A percentile compares a stretch with the other conserved stretches of the same genome.
Evolutionary conservation across 2,113 vertebrate genomes (phyloP).

Genomic region (Candoia aspera): DNA sequence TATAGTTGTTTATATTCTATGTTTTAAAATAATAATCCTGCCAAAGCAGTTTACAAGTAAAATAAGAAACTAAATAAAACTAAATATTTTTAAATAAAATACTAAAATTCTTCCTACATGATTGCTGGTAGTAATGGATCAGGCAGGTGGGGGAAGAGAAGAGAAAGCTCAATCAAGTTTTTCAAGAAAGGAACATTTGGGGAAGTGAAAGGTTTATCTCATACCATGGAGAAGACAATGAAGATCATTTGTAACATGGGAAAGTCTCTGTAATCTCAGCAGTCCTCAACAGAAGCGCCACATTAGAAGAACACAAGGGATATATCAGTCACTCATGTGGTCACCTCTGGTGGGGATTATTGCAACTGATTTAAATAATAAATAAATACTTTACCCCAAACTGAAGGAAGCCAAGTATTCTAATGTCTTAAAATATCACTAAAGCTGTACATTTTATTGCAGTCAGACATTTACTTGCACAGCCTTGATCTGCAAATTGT

Average conservation of each 20-base stretch:
- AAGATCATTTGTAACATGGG: not conserved
- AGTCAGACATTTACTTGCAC: not conserved
- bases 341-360: not conserved
- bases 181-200: not conserved
- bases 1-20: not conserved
- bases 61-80: not conserved
- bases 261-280: not conserved
- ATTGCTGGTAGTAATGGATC: not conserved
- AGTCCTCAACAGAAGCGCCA: not conserved
- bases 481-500: not conserved
- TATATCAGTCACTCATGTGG: not conserved
- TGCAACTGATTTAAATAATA: not conserved
- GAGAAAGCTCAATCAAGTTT: not conserved
- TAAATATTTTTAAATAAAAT: not conserved
- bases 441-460: rapidly evolving
- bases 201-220: not conserved
- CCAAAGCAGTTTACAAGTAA: not conserved
- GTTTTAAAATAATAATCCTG: not conserved
- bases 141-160: not conserved
- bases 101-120: not conserved
- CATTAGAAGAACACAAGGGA: not conserved
- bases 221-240: not conserved
- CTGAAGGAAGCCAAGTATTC: not conserved
- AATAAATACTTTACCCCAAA: not conserved
- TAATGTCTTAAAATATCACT: not conserved